Conservation (phyloP, 2,797 vertebrate genomes). For the Galagoides demidoff region DNA sequence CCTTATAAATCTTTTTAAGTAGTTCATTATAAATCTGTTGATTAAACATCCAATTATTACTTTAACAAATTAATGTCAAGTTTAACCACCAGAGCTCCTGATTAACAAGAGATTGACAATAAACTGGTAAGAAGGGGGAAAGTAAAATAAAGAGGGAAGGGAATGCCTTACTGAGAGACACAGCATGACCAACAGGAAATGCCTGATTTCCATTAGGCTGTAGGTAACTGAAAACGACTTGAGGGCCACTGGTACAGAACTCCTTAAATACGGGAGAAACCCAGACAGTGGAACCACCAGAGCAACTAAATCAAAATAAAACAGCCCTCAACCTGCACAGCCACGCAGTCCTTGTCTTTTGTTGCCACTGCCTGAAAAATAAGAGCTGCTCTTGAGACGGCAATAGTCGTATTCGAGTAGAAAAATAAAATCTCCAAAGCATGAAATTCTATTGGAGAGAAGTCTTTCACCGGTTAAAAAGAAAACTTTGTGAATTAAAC, state of each 20-base stretch:
- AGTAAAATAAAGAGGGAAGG: neutral
- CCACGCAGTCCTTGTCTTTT: neutral
- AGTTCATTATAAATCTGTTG: neutral
- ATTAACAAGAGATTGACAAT: constrained; percentile 12
- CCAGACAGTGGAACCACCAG: neutral
- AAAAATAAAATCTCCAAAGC: neutral
- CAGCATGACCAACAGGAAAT: neutral
- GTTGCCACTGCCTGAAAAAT: neutral
- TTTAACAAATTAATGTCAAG: constrained; percentile 2
- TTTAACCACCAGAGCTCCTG: neutral
- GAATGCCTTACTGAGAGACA: neutral
- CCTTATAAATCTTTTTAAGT: neutral
- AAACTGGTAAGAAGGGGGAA: neutral
- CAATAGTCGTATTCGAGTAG: neutral
- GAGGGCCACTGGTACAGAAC: neutral
- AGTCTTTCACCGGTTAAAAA: neutral
- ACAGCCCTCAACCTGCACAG: neutral
- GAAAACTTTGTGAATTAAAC: neutral
- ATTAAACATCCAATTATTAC: neutral
- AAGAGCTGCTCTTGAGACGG: neutral
- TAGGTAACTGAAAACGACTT: neutral
- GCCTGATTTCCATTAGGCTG: neutral
- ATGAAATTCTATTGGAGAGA: neutral
- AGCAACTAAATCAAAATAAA: neutral
- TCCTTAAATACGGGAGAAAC: neutral